Conservation (phyloP, 2,888 invertebrate genomes). For the Eristalis tenax region DNA sequence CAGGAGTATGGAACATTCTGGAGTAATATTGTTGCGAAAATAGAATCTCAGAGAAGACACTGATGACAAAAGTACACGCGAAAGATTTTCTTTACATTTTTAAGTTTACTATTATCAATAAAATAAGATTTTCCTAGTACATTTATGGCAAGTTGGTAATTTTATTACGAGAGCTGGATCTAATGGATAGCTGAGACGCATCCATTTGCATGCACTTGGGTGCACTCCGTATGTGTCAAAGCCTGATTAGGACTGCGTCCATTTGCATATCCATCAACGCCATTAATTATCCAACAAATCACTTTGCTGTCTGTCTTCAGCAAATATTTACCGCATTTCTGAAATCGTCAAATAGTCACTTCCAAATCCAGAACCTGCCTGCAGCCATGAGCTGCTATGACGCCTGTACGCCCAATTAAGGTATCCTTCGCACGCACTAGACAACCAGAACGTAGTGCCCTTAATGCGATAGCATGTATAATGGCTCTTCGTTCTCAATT, state of each 20-base stretch:
- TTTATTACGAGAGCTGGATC: not conserved
- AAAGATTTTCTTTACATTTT: slow-evolving; percentile 1
- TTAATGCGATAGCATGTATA: slow-evolving; percentile 23
- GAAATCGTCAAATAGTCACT: not conserved
- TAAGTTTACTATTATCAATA: slow-evolving; percentile 26
- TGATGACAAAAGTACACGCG: not conserved
- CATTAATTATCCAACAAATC: slow-evolving; percentile 24
- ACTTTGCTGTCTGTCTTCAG: not conserved
- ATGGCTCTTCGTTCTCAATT: not conserved
- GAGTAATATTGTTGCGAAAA: slow-evolving; percentile 85
- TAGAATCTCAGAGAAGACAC: slow-evolving; percentile 66
- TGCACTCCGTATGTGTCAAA: not conserved
- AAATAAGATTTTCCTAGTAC: not conserved
- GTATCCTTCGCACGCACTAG: not conserved
- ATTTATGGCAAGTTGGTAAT: not conserved
- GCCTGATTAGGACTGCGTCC: slow-evolving; percentile 28
- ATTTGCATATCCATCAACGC: slow-evolving; percentile 12
- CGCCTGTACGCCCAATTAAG: slow-evolving; percentile 2
- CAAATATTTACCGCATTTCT: slow-evolving; percentile 9
- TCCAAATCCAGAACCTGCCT: slow-evolving; percentile 11
- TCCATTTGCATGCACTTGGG: not conserved
- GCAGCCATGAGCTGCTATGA: not conserved
- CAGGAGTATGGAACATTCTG: slow-evolving; percentile 90
- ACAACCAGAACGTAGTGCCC: not conserved
- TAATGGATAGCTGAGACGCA: not conserved